Evolutionary conservation across 1,140 invertebrate genomes (phyloP).

Genomic region (Procambarus virginalis): DNA sequence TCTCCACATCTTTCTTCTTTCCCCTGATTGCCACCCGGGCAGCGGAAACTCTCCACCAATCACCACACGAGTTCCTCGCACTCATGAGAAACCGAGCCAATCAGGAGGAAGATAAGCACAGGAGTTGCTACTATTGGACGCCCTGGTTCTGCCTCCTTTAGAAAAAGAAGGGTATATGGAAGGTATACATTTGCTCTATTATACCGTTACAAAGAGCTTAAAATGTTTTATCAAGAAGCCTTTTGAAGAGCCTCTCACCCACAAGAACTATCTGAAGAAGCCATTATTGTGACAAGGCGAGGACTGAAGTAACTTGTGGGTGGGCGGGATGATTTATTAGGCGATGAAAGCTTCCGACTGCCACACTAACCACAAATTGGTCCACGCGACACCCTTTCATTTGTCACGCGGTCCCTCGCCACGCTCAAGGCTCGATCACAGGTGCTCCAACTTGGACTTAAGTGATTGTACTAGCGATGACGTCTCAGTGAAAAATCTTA

Average conservation of each 20-base stretch:
- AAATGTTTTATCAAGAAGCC: constrained; percentile 1
- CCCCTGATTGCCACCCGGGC: constrained; percentile 55
- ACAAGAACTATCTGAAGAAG: constrained; percentile 58
- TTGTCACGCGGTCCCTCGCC: constrained; percentile 8
- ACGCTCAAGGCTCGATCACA: neutral
- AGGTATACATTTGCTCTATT: neutral
- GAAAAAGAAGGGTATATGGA: constrained; percentile 35
- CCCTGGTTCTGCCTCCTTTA: neutral
- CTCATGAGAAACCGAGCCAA: constrained; percentile 63
- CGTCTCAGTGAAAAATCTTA: neutral
- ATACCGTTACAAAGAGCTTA: constrained; percentile 19
- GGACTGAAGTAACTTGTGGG: constrained; percentile 65
- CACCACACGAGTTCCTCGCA: constrained; percentile 48
- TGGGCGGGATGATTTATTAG: constrained; percentile 68
- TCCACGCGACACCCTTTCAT: constrained; percentile 50
- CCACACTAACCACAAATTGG: constrained; percentile 66
- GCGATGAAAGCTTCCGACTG: constrained; percentile 67
- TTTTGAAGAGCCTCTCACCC: constrained; percentile 34
- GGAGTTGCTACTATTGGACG: constrained; percentile 66
- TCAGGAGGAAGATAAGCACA: constrained; percentile 59
- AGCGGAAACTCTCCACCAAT: constrained; percentile 62
- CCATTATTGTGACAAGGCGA: constrained; percentile 68
- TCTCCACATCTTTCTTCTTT: constrained; percentile 49
- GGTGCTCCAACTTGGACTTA: neutral
- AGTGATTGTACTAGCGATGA: neutral